phyloP scores from a whole-genome alignment of 2,113 vertebrate genomes.

The Craseonycteris thonglongyai region DNA sequence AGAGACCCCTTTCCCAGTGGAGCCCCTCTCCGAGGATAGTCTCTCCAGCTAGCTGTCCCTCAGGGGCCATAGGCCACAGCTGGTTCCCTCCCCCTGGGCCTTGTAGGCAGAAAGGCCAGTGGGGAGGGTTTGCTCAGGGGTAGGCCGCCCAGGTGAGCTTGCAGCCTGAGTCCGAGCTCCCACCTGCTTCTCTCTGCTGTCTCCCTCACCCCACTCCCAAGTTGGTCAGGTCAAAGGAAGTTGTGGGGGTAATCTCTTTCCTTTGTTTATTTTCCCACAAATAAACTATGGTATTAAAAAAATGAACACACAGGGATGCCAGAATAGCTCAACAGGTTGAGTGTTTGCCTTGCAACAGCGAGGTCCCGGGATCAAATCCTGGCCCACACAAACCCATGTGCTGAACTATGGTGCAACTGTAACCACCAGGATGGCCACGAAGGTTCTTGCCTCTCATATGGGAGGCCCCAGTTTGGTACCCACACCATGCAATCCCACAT shows the following conservation, averaged over 20 bases:
- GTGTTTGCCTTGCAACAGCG: no score
- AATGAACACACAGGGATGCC: background rate
- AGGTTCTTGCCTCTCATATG: no score
- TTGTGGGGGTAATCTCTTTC: background rate
- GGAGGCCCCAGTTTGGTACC: no score
- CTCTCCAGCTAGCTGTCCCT: background rate
- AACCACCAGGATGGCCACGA: no score
- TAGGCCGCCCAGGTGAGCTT: background rate
- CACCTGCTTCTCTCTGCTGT: background rate
- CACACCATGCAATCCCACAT: no score
- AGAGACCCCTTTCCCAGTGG: background rate
- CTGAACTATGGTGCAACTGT: no score
- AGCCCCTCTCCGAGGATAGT: background rate
- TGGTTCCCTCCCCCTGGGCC: background rate
- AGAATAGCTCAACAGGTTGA: no score
- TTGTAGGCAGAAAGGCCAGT: background rate
- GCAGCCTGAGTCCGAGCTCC: background rate
- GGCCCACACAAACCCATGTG: no score
- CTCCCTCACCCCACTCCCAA: fast-evolving
- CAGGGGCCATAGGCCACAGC: background rate
- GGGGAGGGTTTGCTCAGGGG: background rate
- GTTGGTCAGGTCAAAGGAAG: background rate
- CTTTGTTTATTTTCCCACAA: background rate
- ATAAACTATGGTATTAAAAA: background rate
- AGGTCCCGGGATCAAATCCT: no score